A percentile compares a stretch with the other conserved stretches of the same genome.
phyloP scores from a whole-genome alignment of 2,888 invertebrate genomes.

The Melolontha melolontha region DNA sequence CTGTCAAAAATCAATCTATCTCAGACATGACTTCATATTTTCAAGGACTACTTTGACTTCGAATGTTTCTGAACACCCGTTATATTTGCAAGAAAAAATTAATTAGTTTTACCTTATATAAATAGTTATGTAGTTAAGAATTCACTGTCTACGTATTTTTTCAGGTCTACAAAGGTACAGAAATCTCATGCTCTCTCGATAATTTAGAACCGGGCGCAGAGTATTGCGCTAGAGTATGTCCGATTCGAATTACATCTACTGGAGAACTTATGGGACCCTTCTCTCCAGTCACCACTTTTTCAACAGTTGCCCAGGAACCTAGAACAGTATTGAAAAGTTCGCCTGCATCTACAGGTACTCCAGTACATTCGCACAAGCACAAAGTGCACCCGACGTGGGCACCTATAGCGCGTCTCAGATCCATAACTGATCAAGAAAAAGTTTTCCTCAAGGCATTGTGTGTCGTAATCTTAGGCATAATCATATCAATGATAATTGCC shows the following conservation, averaged over 20 bases:
- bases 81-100: too few species aligned
- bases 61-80: too few species aligned
- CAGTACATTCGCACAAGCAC: conserved; percentile 50
- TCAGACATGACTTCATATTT: too few species aligned
- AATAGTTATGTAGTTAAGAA: too few species aligned
- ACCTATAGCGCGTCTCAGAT: conserved; percentile 52
- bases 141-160: conserved; percentile 39
- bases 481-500: conserved; percentile 58
- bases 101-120: too few species aligned
- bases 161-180: conserved; percentile 77
- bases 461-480: conserved; percentile 57
- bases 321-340: conserved; percentile 62
- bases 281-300: conserved; percentile 75
- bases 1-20: too few species aligned
- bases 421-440: conserved; percentile 72
- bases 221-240: conserved; percentile 83
- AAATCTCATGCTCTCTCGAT: conserved; percentile 72
- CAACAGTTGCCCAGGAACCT: conserved; percentile 65
- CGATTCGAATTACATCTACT: conserved; percentile 74
- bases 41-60: too few species aligned
- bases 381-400: conserved; percentile 46
- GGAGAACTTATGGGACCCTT: conserved; percentile 77
- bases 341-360: conserved; percentile 51
- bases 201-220: conserved; percentile 81
- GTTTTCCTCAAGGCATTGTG: conserved; percentile 66